Evolutionary conservation across 2,113 vertebrate species (phyloP).

Genomic region (Phrynocephalus versicolor): DNA sequence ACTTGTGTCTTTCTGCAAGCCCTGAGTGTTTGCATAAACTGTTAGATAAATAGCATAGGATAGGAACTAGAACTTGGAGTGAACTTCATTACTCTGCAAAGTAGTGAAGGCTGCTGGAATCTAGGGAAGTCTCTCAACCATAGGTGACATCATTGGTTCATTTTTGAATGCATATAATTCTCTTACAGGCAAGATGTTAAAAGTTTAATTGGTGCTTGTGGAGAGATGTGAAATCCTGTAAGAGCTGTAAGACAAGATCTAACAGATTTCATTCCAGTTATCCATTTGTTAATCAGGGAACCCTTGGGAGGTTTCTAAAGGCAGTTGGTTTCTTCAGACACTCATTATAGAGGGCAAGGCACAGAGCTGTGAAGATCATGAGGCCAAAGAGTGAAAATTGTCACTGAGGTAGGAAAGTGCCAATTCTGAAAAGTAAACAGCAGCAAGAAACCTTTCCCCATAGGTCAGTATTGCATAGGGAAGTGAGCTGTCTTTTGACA

Average conservation of each 20-base stretch:
- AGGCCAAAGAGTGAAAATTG: background rate
- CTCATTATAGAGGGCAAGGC: background rate
- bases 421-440: background rate
- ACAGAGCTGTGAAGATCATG: background rate
- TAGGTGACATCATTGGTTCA: constrained; percentile 21
- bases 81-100: background rate
- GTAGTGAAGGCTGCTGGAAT: background rate
- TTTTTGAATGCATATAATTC: constrained; percentile 1
- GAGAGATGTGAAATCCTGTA: constrained; percentile 17
- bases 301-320: background rate
- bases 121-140: background rate
- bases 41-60: background rate
- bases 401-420: background rate
- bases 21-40: background rate
- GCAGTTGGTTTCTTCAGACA: constrained; percentile 34
- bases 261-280: constrained; percentile 11
- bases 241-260: constrained; percentile 6
- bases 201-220: constrained; percentile 30
- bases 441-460: background rate
- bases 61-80: background rate
- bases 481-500: too few relatives aligned
- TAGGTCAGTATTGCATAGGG: too few relatives aligned
- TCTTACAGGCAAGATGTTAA: background rate
- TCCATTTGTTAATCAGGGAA: constrained; percentile 24
- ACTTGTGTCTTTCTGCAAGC: background rate